Evolutionary conservation across 2,888 invertebrate genomes (phyloP).

Genomic region (Pherbina coryleti): DNA sequence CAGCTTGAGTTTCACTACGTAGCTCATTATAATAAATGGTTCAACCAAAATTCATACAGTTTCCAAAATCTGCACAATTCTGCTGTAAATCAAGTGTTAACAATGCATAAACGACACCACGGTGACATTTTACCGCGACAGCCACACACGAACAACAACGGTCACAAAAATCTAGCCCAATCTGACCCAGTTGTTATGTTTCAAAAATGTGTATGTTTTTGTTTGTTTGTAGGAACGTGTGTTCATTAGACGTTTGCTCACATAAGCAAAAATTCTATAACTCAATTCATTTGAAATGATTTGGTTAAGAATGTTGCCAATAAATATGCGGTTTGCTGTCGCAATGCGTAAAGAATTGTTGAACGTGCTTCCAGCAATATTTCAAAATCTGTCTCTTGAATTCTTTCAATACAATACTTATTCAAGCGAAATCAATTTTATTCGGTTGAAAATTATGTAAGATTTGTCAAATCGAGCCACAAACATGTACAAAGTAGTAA

Average conservation of each 20-base stretch:
- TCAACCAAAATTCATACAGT: too few relatives aligned
- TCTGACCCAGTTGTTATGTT: neutral
- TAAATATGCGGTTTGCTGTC: neutral
- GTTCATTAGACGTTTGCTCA: neutral
- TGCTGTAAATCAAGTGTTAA: slow-evolving; percentile 24
- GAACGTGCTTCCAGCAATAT: too few relatives aligned
- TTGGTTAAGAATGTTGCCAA: neutral
- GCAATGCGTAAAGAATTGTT: too few relatives aligned
- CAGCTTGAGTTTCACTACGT: too few relatives aligned
- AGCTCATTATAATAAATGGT: too few relatives aligned
- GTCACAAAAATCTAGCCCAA: neutral
- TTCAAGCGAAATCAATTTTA: too few relatives aligned
- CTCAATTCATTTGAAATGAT: neutral
- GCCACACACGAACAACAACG: neutral
- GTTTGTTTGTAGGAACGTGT: neutral
- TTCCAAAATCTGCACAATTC: neutral
- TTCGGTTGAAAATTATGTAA: too few relatives aligned
- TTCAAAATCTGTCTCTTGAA: too few relatives aligned
- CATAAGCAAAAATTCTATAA: neutral
- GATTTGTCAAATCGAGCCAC: too few relatives aligned
- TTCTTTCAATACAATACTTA: too few relatives aligned
- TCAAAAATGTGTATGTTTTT: neutral
- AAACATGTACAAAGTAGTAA: too few relatives aligned
- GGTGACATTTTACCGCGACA: too few relatives aligned
- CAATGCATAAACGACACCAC: slow-evolving; percentile 5